A percentile compares a stretch with the other conserved stretches of the same genome.
phyloP scores from a whole-genome alignment of 2,797 vertebrate species.

The Huso huso region DNA sequence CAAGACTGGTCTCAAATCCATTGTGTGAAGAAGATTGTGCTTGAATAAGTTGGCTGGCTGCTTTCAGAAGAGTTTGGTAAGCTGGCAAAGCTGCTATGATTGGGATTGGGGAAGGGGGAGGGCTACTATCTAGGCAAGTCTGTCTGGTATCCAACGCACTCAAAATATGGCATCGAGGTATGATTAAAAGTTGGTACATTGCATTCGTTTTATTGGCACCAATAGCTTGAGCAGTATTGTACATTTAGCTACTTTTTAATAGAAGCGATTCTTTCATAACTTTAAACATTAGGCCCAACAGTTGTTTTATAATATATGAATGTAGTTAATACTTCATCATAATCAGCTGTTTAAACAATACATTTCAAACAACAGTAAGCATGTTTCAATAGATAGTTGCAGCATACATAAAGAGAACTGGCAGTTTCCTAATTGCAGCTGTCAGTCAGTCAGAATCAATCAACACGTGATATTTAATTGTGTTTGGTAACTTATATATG shows the following conservation, averaged over 20 bases:
- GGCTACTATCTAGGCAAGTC: conserved; percentile 42
- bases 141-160: conserved; percentile 42
- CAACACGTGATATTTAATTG: no score
- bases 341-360: conserved; percentile 34
- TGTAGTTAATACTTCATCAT: conserved; percentile 10
- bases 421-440: conserved; percentile 43
- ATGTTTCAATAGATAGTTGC: conserved; percentile 48
- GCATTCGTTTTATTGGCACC: conserved; percentile 11
- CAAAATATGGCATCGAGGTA: conserved; percentile 54
- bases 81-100: conserved; percentile 35
- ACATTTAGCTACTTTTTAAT: neutral
- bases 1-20: conserved; percentile 34
- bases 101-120: conserved; percentile 30
- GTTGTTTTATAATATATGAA: neutral
- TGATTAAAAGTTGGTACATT: conserved; percentile 28
- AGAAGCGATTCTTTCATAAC: neutral
- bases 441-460: no score
- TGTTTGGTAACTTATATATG: no score
- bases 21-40: conserved; percentile 39
- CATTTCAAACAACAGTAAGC: conserved; percentile 43
- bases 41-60: conserved; percentile 39
- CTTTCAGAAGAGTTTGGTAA: conserved; percentile 39
- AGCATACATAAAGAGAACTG: conserved; percentile 49
- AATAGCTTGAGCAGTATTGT: conserved; percentile 10
- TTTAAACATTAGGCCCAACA: neutral